A percentile compares a stretch with the other conserved stretches of the same genome.
Evolutionary conservation across 2,113 vertebrate species (phyloP).

Genomic region (Xiphophorus hellerii): DNA sequence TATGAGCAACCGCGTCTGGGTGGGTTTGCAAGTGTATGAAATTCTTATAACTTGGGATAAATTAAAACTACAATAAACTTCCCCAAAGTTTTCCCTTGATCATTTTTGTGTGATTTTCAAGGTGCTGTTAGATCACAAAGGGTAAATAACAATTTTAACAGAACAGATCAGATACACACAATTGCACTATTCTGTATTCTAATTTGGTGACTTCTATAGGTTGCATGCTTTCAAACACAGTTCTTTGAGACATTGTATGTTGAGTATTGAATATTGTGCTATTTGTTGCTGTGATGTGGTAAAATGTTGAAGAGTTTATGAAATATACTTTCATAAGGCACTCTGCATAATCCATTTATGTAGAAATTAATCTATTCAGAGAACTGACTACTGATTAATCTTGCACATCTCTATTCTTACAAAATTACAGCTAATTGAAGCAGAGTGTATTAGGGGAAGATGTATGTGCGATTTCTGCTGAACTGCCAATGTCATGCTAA

Average conservation of each 20-base stretch:
- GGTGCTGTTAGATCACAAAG: too few species aligned
- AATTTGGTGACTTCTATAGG: neutral
- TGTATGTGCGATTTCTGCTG: neutral
- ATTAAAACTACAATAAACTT: too few species aligned
- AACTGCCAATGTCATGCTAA: conserved; percentile 15
- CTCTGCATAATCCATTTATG: neutral
- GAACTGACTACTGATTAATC: neutral
- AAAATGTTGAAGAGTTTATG: neutral
- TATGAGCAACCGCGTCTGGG: neutral
- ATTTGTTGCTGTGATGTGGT: too few species aligned
- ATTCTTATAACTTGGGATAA: too few species aligned
- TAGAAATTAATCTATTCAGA: neutral
- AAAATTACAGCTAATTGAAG: neutral
- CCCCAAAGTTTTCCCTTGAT: too few species aligned
- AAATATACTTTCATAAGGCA: neutral
- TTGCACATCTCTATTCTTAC: neutral
- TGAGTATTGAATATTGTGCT: neutral
- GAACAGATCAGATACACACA: neutral
- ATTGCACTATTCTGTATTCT: neutral
- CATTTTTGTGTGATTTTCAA: too few species aligned
- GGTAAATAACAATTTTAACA: too few species aligned
- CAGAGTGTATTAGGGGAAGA: neutral
- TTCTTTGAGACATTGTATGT: neutral
- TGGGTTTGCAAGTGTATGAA: neutral
- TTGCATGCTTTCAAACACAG: neutral